Evolutionary conservation across 2,797 vertebrate species (phyloP).

Genomic region (Oryzias dopingdopingensis): DNA sequence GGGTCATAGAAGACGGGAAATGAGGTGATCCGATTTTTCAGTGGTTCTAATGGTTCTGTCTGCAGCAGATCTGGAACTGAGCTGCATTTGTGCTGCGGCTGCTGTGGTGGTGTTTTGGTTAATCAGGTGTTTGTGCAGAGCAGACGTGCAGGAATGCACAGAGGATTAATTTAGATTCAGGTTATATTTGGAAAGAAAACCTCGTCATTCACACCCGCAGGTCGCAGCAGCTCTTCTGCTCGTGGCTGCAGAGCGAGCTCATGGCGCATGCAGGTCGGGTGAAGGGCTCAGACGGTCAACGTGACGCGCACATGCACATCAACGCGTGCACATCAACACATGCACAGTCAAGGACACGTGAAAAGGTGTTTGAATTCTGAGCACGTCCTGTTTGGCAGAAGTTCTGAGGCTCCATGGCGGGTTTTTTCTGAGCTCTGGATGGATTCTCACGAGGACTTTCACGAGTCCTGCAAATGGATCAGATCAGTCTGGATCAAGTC

Average conservation of each 20-base stretch:
- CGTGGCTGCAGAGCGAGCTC: constrained; percentile 15
- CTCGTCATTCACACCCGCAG: constrained; percentile 18
- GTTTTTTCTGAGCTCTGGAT: constrained; percentile 34
- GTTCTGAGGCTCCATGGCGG: constrained; percentile 17
- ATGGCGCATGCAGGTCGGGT: constrained; percentile 77
- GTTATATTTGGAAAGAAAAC: constrained; percentile 6
- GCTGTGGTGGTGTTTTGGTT: no score
- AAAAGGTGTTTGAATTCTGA: constrained; percentile 8
- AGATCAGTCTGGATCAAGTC: no score
- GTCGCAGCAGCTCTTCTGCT: constrained; percentile 42
- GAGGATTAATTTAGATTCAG: neutral
- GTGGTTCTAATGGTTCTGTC: no score
- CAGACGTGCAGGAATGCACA: no score
- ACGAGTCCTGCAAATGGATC: constrained; percentile 20
- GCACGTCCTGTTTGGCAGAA: constrained; percentile 24
- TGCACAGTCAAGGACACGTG: constrained; percentile 4
- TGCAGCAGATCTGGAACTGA: no score
- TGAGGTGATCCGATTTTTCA: no score
- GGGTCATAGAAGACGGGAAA: no score
- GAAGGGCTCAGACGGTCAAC: constrained; percentile 12
- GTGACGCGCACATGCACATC: neutral
- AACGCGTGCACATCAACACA: neutral
- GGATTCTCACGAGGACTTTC: constrained; percentile 20
- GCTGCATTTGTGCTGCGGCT: no score
- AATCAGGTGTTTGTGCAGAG: no score